Conservation (phyloP, 1,140 invertebrate genomes). For the Triops longicaudatus region DNA sequence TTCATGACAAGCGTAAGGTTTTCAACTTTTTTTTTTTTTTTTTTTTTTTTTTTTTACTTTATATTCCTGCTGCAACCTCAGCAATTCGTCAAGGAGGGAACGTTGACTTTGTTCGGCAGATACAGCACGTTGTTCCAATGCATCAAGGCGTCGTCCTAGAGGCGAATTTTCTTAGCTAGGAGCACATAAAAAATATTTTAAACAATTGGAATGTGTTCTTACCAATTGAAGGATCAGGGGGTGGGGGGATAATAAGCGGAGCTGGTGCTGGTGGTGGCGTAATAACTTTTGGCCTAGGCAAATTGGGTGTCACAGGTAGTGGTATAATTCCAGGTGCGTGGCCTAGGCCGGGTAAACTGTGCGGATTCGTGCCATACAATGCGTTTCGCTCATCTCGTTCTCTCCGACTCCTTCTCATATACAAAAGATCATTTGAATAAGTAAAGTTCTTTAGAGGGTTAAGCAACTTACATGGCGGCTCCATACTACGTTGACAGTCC, state of each 20-base stretch:
- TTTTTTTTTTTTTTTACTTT: neutral
- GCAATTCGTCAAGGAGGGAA: neutral
- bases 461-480: neutral
- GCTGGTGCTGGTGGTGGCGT: neutral
- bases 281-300: neutral
- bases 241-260: neutral
- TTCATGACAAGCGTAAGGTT: neutral
- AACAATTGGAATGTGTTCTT: neutral
- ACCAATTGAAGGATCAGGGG: neutral
- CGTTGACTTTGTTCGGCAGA: constrained; percentile 9
- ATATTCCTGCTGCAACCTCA: neutral
- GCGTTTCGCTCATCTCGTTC: constrained; percentile 6
- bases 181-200: neutral
- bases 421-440: neutral
- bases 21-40: neutral
- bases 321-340: neutral
- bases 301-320: neutral
- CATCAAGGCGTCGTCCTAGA: neutral
- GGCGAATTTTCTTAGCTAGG: neutral
- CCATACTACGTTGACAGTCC: neutral
- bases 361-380: constrained; percentile 1
- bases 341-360: neutral
- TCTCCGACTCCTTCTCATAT: neutral
- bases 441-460: neutral
- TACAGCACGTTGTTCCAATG: neutral